A percentile compares a stretch with the other conserved stretches of the same genome.
Evolutionary conservation across 2,113 vertebrate species (phyloP).

Genomic region (Emydocephalus ijimae): DNA sequence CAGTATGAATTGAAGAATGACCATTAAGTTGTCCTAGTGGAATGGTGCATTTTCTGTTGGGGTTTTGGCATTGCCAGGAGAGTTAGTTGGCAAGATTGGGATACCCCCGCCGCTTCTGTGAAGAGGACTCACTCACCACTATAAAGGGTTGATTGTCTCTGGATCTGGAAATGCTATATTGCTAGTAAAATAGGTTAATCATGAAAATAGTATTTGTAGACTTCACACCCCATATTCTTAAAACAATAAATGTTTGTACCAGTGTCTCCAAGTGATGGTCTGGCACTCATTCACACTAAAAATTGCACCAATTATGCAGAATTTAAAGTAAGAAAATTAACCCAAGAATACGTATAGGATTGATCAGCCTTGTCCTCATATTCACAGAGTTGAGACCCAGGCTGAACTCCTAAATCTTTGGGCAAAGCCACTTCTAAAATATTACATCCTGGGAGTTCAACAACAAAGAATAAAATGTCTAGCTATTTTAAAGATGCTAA

Average conservation of each 20-base stretch:
- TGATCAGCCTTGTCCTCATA: background rate
- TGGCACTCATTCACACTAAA: background rate
- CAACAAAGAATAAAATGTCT: background rate
- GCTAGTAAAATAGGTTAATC: background rate
- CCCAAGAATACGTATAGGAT: background rate
- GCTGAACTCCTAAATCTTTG: background rate
- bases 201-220: background rate
- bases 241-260: background rate
- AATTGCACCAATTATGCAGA: background rate
- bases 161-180: background rate
- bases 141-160: background rate
- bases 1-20: background rate
- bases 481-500: background rate
- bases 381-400: background rate
- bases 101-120: fast-evolving
- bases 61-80: background rate
- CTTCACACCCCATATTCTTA: background rate
- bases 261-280: background rate
- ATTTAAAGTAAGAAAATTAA: background rate
- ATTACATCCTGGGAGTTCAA: background rate
- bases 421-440: background rate
- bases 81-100: background rate
- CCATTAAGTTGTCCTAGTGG: background rate
- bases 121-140: background rate
- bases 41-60: background rate